Base-by-base conservation (phyloP, 2,113 vertebrate species). In the Catagonus wagneri region DNA sequence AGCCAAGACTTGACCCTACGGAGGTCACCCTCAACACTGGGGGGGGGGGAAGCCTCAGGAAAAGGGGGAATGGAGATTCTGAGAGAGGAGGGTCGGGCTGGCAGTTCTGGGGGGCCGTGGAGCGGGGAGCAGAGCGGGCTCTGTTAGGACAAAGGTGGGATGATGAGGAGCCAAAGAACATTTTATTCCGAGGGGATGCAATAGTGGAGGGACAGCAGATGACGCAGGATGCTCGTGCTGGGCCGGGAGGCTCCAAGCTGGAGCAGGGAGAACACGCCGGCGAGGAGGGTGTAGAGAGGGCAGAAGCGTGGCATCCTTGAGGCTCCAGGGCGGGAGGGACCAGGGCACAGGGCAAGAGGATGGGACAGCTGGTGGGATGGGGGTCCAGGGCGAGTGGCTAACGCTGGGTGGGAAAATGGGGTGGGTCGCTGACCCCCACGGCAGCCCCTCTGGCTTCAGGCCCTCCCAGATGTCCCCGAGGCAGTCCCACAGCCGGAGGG, bases 141-240 rank as follows among this genome's bases (percentile, higher is more conserved):
- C 50, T 76, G 16, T 6, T 29, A n/a, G 16, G 3, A 44, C 89
- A 71, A 10, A 81, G 34, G 32, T 4, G 22, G 39, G 66, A 15
- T 36, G 54, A 29, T n/a, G 39, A 39, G 54, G 19, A 32, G 25
- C 19, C 56, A 34, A 0, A 80, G 15, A 56, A 20, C 6, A 44
- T 71, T 76, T 32, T 39, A 32, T 34, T 81, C 34, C 12, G 68
- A 69, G 6, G 6, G 32, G 17, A 2, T 1, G 15, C 29, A 58
- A 61, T 36, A 63, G 84, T 1, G 5, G 6, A 69, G 34, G 78
- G 25, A 39, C 22, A 27, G 68, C 22, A 69, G 83, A 29, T 22
- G 58, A 50, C 0, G 0, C 6, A 1, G 52, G 52, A n/a, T 12
- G 22, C 19, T 58, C 52, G 0, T 8, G 32, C 6, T 52, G 7